These are phyloP conservation scores for Amiota mariae DNA, from an alignment of 2,888 invertebrate genomes.

Conservation along the genomic window DNA sequence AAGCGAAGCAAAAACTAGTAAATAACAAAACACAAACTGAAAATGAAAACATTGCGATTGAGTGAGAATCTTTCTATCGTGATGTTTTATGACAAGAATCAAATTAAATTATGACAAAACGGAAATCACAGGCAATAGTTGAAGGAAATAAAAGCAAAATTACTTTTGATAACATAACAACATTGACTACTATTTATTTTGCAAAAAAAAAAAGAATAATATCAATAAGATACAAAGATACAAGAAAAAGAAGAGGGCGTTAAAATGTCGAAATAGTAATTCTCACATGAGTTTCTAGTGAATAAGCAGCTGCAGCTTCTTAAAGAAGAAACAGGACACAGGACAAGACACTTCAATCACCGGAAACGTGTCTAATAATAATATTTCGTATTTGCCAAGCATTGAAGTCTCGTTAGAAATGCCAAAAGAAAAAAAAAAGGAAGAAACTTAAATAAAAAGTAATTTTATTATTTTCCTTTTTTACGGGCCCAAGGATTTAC, in stretches of 20 bases:
- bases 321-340: slow-evolving; percentile 30
- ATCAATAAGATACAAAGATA: slow-evolving; percentile 37
- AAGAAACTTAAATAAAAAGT: slow-evolving; percentile 59
- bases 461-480: slow-evolving; percentile 61
- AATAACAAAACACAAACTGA: slow-evolving; percentile 5
- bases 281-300: slow-evolving; percentile 43
- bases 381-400: slow-evolving; percentile 48
- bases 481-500: slow-evolving; percentile 39
- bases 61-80: background rate
- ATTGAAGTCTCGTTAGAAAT: background rate
- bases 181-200: slow-evolving; percentile 26
- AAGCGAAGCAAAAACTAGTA: slow-evolving; percentile 34
- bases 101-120: slow-evolving; percentile 64
- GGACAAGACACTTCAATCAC: slow-evolving; percentile 60
- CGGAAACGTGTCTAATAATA: slow-evolving; percentile 68
- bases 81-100: slow-evolving; percentile 62
- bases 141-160: slow-evolving; percentile 66
- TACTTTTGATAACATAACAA: slow-evolving; percentile 63
- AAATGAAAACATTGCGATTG: slow-evolving; percentile 9
- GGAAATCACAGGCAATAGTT: slow-evolving; percentile 67
- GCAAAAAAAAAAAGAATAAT: slow-evolving; percentile 35
- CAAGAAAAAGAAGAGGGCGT: slow-evolving; percentile 58
- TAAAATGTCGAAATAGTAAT: slow-evolving; percentile 50
- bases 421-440: background rate
- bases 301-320: slow-evolving; percentile 54